Evolutionary conservation across 2,113 vertebrate species (phyloP).

Genomic region (Cervus canadensis): DNA sequence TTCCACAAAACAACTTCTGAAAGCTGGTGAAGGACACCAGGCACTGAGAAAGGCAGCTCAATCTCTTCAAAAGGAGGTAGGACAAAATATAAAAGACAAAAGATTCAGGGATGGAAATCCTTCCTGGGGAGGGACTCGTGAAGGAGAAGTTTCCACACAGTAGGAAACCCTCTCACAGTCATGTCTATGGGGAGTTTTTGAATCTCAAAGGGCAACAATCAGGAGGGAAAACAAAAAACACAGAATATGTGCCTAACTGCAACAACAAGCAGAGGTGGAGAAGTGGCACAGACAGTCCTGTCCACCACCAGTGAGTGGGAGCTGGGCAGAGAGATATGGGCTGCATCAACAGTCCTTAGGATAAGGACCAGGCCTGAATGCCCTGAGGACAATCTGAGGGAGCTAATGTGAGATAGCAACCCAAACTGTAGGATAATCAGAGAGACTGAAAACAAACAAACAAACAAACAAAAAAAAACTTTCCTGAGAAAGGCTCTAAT

Average conservation of each 20-base stretch:
- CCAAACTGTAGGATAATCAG: not conserved
- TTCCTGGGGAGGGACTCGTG: not conserved
- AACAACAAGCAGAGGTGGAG: not conserved
- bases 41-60: rapidly evolving
- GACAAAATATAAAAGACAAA: not conserved
- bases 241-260: not conserved
- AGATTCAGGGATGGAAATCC: not conserved
- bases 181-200: not conserved
- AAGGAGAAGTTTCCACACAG: not conserved
- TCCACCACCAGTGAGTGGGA: not conserved
- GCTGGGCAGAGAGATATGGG: not conserved
- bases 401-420: not conserved
- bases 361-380: not conserved
- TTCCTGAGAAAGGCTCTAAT: not conserved
- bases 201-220: not conserved
- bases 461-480: not conserved
- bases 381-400: not conserved
- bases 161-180: not conserved
- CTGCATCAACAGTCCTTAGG: not conserved
- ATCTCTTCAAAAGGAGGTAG: not conserved
- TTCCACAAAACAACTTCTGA: not conserved
- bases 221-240: not conserved
- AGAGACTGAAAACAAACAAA: not conserved
- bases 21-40: not conserved
- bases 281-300: not conserved